These are phyloP conservation scores for Thereva unica DNA, from an alignment of 2,888 invertebrate species.

Conservation along the genomic window DNA sequence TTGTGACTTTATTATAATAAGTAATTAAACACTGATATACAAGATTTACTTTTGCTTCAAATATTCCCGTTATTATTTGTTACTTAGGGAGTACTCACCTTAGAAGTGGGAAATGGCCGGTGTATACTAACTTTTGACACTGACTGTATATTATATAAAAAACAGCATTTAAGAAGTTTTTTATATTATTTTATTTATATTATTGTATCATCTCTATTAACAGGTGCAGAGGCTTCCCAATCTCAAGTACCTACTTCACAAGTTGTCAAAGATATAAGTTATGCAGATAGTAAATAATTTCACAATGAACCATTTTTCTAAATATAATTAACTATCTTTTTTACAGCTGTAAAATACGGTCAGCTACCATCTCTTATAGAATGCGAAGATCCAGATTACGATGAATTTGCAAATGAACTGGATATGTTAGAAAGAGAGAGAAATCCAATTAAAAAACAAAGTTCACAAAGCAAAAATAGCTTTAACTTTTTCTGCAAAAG, in stretches of 20 bases:
- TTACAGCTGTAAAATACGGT: constrained; percentile 53
- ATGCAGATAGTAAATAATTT: constrained; percentile 39
- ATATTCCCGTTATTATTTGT: no score
- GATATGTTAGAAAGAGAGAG: constrained; percentile 67
- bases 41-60: no score
- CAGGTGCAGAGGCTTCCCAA: constrained; percentile 11
- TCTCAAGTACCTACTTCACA: constrained; percentile 23
- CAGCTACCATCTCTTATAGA: constrained; percentile 73
- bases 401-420: constrained; percentile 75
- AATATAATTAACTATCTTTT: not conserved
- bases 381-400: constrained; percentile 76
- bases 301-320: constrained; percentile 15
- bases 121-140: no score
- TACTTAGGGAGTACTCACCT: no score
- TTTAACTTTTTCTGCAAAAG: constrained; percentile 59
- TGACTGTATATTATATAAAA: no score
- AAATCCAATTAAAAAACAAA: constrained; percentile 63
- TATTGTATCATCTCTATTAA: constrained; percentile 5
- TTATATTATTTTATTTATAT: not conserved
- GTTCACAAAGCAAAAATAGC: constrained; percentile 53
- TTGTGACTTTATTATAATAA: no score
- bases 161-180: not conserved
- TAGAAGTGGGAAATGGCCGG: no score
- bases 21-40: no score
- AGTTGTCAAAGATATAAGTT: constrained; percentile 40